Conservation (phyloP, 2,797 vertebrate species). For the Xiphophorus birchmanni region DNA sequence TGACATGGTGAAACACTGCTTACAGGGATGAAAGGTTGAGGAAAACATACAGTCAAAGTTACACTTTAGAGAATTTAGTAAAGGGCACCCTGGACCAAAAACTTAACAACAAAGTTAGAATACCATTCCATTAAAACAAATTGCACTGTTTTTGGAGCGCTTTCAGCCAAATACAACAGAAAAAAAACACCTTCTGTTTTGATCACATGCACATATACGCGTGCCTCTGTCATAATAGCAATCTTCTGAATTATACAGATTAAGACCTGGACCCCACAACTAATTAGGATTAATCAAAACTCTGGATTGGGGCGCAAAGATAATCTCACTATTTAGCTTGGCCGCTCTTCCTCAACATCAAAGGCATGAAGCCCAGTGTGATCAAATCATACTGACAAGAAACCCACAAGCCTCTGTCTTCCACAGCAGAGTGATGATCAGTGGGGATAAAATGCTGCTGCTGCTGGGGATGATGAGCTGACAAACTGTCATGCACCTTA, state of each 20-base stretch:
- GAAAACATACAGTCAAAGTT: background rate
- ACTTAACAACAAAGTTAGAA: background rate
- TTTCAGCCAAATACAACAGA: background rate
- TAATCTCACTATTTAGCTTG: conserved; percentile 67
- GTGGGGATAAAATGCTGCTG: conserved; percentile 28
- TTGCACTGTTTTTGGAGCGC: background rate
- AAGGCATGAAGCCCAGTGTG: conserved; percentile 47
- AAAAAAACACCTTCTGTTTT: background rate
- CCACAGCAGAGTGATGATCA: conserved; percentile 28
- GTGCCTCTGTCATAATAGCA: conserved; percentile 28
- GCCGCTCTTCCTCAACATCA: conserved; percentile 58
- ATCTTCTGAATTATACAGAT: conserved; percentile 53
- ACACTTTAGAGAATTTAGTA: background rate
- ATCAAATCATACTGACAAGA: conserved; percentile 39
- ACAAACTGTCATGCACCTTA: conserved; percentile 44
- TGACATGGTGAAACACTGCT: conserved; percentile 21
- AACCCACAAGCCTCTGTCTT: conserved; percentile 39
- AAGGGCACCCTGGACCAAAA: conserved; percentile 15
- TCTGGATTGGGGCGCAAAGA: conserved; percentile 55
- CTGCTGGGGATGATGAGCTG: conserved; percentile 51
- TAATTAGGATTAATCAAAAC: conserved; percentile 61
- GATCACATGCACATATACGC: conserved; percentile 20
- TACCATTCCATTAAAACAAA: conserved; percentile 19
- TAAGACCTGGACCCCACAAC: conserved; percentile 54
- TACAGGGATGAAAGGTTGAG: conserved; percentile 12